These are phyloP conservation scores for Azorinus chamasolen DNA, from an alignment of 2,888 invertebrate genomes.

Conservation along the genomic window DNA sequence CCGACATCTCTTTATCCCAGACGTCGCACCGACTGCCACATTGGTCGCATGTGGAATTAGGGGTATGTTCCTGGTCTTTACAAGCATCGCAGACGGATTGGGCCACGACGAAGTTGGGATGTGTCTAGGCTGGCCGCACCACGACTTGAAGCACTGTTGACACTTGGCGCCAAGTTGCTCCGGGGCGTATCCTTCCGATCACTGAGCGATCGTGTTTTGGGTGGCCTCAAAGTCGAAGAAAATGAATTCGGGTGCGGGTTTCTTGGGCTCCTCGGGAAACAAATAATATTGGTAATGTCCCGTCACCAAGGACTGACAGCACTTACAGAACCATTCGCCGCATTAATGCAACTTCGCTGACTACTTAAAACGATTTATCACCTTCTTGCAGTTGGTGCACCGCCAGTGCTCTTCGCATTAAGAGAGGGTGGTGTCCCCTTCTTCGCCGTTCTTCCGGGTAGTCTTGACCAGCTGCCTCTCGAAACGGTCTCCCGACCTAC, in stretches of 20 bases:
- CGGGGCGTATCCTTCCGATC: background rate
- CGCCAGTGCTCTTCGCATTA: constrained; percentile 12
- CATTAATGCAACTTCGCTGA: background rate
- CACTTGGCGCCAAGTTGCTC: no score
- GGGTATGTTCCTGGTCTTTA: constrained; percentile 10
- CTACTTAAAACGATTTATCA: background rate
- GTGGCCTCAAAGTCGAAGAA: constrained; percentile 23
- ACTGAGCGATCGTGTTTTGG: constrained; percentile 7
- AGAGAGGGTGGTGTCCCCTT: background rate
- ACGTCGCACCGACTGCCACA: constrained; percentile 26
- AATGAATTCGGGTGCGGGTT: no score
- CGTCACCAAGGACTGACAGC: no score
- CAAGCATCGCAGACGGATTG: constrained; percentile 32
- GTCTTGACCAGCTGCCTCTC: background rate
- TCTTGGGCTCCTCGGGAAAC: no score
- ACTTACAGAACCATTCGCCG: constrained; percentile 6
- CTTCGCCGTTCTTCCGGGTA: background rate
- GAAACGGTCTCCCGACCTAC: constrained; percentile 15
- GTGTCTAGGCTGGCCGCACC: no score
- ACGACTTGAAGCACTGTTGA: no score
- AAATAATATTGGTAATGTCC: no score
- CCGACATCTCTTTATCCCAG: no score
- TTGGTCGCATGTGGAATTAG: constrained; percentile 10
- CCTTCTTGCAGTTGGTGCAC: constrained; percentile 18
- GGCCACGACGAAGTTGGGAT: constrained; percentile 46